Evolutionary conservation across 2,113 vertebrate genomes (phyloP).

Genomic region (Proteles cristata): DNA sequence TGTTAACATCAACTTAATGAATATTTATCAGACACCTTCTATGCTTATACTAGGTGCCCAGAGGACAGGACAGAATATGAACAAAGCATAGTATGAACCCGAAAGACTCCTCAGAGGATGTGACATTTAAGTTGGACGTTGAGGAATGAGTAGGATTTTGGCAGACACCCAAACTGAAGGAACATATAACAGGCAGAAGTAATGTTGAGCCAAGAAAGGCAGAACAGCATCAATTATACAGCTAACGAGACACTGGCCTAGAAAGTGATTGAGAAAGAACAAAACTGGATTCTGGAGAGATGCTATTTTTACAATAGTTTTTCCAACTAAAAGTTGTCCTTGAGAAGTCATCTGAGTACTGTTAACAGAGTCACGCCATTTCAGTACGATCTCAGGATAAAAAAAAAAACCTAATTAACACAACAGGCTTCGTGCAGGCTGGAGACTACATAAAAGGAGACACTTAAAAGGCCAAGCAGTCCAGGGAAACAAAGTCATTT

Average conservation of each 20-base stretch:
- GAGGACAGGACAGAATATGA: not conserved
- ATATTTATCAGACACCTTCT: not conserved
- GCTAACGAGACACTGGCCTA: not conserved
- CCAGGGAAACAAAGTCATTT: conserved; percentile 42
- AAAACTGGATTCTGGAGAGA: not conserved
- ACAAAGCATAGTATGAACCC: not conserved
- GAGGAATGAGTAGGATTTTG: not conserved
- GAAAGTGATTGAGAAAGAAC: not conserved
- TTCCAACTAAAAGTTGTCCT: conserved; percentile 35
- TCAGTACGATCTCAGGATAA: conserved; percentile 31
- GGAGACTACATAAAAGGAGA: not conserved
- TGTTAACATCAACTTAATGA: conserved; percentile 25
- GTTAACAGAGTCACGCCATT: conserved; percentile 4
- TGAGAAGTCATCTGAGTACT: conserved; percentile 48
- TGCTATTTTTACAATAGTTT: conserved; percentile 60
- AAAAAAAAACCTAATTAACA: conserved; percentile 36
- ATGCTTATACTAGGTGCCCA: not conserved
- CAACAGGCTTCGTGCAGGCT: not conserved
- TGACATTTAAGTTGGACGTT: not conserved
- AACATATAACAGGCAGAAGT: not conserved
- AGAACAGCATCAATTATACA: not conserved
- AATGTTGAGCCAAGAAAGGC: not conserved
- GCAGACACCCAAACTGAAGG: not conserved
- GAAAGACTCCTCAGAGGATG: conserved; percentile 8
- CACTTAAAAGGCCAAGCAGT: not conserved